Evolutionary conservation across 1,140 invertebrate species (phyloP).

Genomic region (Reticulitermes speratus): DNA sequence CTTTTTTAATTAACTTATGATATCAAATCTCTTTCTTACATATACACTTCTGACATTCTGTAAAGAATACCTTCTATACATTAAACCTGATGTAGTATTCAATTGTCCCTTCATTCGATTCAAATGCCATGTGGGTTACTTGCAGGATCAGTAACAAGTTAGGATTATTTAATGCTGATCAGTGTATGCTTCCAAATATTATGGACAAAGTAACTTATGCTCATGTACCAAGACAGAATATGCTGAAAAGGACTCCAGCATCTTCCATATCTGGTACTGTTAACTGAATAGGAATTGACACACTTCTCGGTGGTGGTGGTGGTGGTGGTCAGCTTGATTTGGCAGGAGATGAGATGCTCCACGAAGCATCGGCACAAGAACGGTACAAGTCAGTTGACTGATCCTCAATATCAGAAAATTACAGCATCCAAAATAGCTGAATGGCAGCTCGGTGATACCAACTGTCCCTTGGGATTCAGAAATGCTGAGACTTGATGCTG

Average conservation of each 20-base stretch:
- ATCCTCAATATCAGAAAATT: not conserved
- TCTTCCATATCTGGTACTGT: not conserved
- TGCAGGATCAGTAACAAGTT: too few species aligned
- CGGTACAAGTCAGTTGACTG: not conserved
- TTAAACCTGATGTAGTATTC: too few species aligned
- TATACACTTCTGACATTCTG: too few species aligned
- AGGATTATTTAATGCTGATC: not conserved
- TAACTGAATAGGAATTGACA: slow-evolving; percentile 26
- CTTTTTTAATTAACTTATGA: too few species aligned
- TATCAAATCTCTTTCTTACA: too few species aligned
- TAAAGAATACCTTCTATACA: too few species aligned
- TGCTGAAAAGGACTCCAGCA: not conserved
- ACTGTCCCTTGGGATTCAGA: too few species aligned
- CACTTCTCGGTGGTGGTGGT: not conserved
- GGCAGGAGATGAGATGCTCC: slow-evolving; percentile 17
- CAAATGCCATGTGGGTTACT: too few species aligned
- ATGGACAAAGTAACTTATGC: not conserved
- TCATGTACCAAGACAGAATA: not conserved
- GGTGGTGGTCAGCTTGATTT: not conserved
- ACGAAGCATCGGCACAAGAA: not conserved
- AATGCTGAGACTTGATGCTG: not conserved
- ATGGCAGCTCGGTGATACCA: not conserved
- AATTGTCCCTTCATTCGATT: too few species aligned
- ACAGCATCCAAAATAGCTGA: not conserved
- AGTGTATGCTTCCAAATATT: too few species aligned